Percentiles rank a stretch among this genome's conserved stretches.
Evolutionary conservation across 2,888 invertebrate species (phyloP).

Genomic region (Carabus problematicus): DNA sequence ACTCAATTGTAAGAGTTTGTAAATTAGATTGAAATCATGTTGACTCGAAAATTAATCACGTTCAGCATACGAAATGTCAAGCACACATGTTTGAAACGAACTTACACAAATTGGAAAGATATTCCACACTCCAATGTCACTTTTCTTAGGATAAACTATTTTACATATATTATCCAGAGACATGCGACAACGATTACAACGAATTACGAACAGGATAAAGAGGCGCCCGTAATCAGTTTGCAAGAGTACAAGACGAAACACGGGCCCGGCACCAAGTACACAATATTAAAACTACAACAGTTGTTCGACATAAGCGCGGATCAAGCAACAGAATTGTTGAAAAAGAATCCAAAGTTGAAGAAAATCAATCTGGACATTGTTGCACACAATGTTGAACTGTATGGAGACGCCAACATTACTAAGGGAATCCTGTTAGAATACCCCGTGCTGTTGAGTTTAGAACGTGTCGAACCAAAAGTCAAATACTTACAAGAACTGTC

Average conservation of each 20-base stretch:
- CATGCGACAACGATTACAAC: slow-evolving; percentile 6
- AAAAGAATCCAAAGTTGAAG: slow-evolving; percentile 47
- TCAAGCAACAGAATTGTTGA: slow-evolving; percentile 45
- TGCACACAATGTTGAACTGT: slow-evolving; percentile 49
- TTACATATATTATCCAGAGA: slow-evolving; percentile 8
- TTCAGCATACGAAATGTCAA: too few relatives aligned
- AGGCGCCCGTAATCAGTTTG: slow-evolving; percentile 11
- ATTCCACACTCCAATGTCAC: slow-evolving; percentile 1
- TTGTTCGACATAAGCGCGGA: slow-evolving; percentile 11
- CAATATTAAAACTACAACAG: slow-evolving; percentile 29
- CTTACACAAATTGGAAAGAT: too few relatives aligned
- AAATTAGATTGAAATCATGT: too few relatives aligned
- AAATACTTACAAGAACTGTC: slow-evolving; percentile 48
- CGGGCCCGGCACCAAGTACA: slow-evolving; percentile 16
- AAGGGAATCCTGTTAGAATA: slow-evolving; percentile 48
- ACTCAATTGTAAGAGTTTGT: too few relatives aligned
- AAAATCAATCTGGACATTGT: slow-evolving; percentile 45
- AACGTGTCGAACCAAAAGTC: slow-evolving; percentile 49
- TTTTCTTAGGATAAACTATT: slow-evolving; percentile 9
- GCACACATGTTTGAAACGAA: too few relatives aligned
- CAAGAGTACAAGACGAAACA: slow-evolving; percentile 25
- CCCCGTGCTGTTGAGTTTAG: slow-evolving; percentile 51
- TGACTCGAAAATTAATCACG: too few relatives aligned
- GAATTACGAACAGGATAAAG: slow-evolving; percentile 24
- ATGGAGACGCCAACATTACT: slow-evolving; percentile 47